phyloP scores from a whole-genome alignment of 2,888 invertebrate species.

The Osmoderma eremita region DNA sequence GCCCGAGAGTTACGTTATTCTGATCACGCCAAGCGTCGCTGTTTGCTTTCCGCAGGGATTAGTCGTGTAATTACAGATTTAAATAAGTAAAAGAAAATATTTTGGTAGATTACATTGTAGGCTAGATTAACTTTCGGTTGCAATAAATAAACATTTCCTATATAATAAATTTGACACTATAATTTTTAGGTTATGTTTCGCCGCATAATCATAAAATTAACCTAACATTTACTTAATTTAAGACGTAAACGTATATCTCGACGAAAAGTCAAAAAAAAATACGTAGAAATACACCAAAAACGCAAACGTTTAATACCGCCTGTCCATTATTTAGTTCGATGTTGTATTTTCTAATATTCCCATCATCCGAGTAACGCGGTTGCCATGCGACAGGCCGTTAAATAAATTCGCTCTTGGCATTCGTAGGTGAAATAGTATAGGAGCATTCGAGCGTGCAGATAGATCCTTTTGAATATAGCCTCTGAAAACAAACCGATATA shows the following conservation, averaged over 20 bases:
- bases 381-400: constrained; percentile 15
- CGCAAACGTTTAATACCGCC: not conserved
- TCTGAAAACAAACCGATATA: constrained; percentile 37
- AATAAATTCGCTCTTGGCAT: constrained; percentile 34
- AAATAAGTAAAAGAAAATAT: no score
- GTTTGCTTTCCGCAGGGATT: not conserved
- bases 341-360: constrained; percentile 27
- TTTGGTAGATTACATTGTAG: no score
- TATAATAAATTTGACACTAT: no score
- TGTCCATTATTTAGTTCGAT: constrained; percentile 24
- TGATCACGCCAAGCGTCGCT: not conserved
- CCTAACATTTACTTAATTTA: no score
- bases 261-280: no score
- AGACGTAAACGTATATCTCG: no score
- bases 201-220: no score
- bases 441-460: constrained; percentile 30
- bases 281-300: no score
- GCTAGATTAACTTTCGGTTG: no score
- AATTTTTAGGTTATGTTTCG: no score
- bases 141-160: no score
- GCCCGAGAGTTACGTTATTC: constrained; percentile 9
- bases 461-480: constrained; percentile 27
- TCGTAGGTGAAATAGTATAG: constrained; percentile 35
- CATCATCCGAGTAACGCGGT: not conserved
- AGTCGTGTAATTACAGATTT: not conserved